These are phyloP conservation scores for Andrena praecox DNA, from an alignment of 2,888 invertebrate genomes.

Conservation along the genomic window DNA sequence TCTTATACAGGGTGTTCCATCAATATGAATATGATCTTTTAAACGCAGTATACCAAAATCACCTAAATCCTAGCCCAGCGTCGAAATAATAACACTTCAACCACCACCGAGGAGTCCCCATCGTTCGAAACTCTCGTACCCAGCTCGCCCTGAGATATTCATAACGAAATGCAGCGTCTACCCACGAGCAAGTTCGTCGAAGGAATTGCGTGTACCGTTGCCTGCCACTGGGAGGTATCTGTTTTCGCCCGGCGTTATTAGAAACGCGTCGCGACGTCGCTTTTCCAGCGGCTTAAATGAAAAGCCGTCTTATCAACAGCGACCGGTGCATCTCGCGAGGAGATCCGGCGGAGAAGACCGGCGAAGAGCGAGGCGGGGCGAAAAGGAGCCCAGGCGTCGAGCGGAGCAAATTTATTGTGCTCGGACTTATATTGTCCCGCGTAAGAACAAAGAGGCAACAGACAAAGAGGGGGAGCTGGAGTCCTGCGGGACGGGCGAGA, in stretches of 20 bases:
- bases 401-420: conserved; percentile 65
- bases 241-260: conserved; percentile 21
- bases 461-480: conserved; percentile 55
- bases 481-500: conserved; percentile 33
- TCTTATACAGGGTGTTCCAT: conserved; percentile 25
- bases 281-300: conserved; percentile 52
- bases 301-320: conserved; percentile 53
- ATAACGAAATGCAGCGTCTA: background rate
- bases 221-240: background rate
- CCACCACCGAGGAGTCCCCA: too few species aligned
- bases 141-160: conserved; percentile 35
- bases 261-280: conserved; percentile 20
- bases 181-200: background rate
- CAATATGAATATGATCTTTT: conserved; percentile 2
- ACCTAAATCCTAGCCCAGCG: too few species aligned
- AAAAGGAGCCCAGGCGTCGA: conserved; percentile 19
- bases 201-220: conserved; percentile 14
- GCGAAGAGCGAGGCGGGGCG: conserved; percentile 12
- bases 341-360: conserved; percentile 32
- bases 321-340: conserved; percentile 17
- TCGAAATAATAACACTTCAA: too few species aligned
- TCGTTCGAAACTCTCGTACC: background rate
- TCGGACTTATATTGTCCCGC: conserved; percentile 61
- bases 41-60: too few species aligned
- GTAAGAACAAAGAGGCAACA: conserved; percentile 60